Evolutionary conservation across 2,888 invertebrate species (phyloP), one percentile per base, ranked within the genome.

Genomic region (Morpho deidamia): DNA sequence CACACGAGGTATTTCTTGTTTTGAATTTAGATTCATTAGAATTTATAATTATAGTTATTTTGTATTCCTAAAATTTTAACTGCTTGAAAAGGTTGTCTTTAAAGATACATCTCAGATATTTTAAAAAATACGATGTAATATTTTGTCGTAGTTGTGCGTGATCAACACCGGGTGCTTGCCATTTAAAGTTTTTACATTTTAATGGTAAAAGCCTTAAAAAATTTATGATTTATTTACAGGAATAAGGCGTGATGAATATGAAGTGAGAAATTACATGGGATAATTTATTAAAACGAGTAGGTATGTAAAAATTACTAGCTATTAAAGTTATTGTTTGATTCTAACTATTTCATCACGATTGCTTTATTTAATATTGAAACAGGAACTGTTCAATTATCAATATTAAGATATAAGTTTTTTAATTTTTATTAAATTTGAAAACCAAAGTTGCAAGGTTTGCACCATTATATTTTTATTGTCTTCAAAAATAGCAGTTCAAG

Each of bases 1-100:
- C 52, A 67, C 74, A 74, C 73, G 74, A 75, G 74, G 74, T 74
- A 65, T 63, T 67, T 69, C 64, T 60, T 64, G 69, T 72, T 74
- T 71, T 71, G 68, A 66, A 63, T 62, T 59, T 51, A 35, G 12
- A 51, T 45, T 52, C 23, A n/a, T 41, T 34, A 12, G 38, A 12
- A 35, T 37, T 51, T 35, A 7, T 33, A 8, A 34, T 8, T 12
- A 48, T 34, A 34, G 8, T 12, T 33, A 48, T 34, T 10, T 12
- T 7, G 34, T 12, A 11, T 32, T 23, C 23, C 12, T 11, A 40
- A 9, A 32, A 23, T 23, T 3, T 23, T 2, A 5, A 23, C 23
- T 23, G 23, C 23, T 5, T 5, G 5, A 1, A 23, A 23, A 23
- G 23, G 23, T 0, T 23, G 23, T 23, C 23, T 2, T 23, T 23